Base-by-base conservation (phyloP, 2,797 vertebrate species). In the Paedocypris micromegethes region DNA sequence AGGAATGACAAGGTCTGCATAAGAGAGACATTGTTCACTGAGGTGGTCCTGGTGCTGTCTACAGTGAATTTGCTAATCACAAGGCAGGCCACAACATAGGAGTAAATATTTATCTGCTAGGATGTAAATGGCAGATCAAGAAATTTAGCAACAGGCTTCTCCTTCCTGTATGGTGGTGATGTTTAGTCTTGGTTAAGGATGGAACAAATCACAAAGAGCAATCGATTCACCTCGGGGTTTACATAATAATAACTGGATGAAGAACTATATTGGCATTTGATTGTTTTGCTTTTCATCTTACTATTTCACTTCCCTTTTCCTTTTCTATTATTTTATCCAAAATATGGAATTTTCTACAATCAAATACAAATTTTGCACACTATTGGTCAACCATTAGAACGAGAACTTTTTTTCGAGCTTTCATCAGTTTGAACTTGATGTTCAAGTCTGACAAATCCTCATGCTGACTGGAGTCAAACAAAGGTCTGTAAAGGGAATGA, bases 131-230 rank as follows among this genome's bases (percentile, higher is more conserved):
- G 58, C 23, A n/a, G 57, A 69, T 70, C 56, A 79, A 82, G 82
- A 84, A 87, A 91, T 88, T 88, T 84, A 85, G 83, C 77, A 78
- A 74, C 75, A 81, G 83, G 79, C 83, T 81, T 82, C 89, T 88
- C 87, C 88, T 90, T 90, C 88, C 88, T 90, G 85, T 83, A 82
- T 81, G 84, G 82, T 82, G 86, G 89, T 86, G 85, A 86, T 90
- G 88, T 90, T 91, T 91, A 90, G 88, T 90, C 90, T 90, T 83
- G 44, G 40, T 40, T 65, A 58, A 23, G 59, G 52, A 9, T 46
- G 43, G 70, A 23, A 23, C 23, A 23, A 23, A 23, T 23, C 23
- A 23, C 23, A 23, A 23, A 23, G 23, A 23, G 23, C 23, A 23
- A 23, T 23, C 23, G 23, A 23, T 23, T 23, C 23, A 23, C 23